Percentiles rank a stretch among this genome's conserved stretches.
Conservation (phyloP, 2,797 vertebrate species). For the Sparus aurata region DNA sequence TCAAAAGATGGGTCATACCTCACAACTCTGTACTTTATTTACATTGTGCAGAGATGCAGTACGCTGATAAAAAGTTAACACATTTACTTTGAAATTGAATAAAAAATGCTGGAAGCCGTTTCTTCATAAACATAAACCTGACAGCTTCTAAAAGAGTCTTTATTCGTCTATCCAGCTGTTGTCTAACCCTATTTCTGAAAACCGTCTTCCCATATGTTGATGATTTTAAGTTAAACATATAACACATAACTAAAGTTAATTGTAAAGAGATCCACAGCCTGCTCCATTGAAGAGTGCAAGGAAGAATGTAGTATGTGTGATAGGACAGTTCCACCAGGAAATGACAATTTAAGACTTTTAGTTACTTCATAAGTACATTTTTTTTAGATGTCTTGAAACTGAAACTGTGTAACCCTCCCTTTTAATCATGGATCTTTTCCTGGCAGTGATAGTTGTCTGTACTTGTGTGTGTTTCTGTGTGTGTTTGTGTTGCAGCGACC, state of each 20-base stretch:
- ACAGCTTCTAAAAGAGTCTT: not conserved
- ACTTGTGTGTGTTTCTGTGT: not conserved
- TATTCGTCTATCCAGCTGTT: not conserved
- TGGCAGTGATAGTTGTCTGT: not conserved
- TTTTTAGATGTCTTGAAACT: too few species aligned
- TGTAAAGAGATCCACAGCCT: not conserved
- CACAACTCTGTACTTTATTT: not conserved
- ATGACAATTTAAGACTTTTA: not conserved
- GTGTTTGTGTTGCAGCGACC: slow-evolving; percentile 34
- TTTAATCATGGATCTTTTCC: not conserved
- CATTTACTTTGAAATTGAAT: not conserved
- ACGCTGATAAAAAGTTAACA: not conserved
- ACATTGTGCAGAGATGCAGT: not conserved
- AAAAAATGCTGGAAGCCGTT: not conserved
- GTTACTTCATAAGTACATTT: too few species aligned
- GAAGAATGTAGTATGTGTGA: not conserved
- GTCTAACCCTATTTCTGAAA: not conserved
- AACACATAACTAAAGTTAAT: not conserved
- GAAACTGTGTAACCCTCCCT: too few species aligned
- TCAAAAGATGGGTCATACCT: not conserved
- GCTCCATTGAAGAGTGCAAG: not conserved
- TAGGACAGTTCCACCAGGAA: not conserved
- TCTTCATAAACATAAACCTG: not conserved
- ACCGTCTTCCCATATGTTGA: not conserved
- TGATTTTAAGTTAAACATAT: too few species aligned